Evolutionary conservation across 2,113 vertebrate genomes (phyloP).

Genomic region (Erythrocercus mccallii): DNA sequence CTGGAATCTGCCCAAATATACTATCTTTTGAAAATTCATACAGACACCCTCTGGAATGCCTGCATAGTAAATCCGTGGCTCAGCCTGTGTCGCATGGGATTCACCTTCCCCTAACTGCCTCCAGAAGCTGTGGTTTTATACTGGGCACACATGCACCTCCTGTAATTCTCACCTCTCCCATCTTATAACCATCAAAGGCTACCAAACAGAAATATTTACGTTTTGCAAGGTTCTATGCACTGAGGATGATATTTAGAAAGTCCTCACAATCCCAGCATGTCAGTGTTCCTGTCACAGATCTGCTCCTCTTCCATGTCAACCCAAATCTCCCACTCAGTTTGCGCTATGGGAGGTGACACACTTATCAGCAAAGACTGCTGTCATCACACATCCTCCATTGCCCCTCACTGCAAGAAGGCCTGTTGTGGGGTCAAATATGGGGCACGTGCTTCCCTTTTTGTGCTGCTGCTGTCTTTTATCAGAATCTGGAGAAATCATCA

Average conservation of each 20-base stretch:
- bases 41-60: background rate
- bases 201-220: background rate
- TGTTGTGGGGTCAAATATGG: background rate
- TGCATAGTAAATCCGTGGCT: background rate
- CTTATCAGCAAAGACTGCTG: background rate
- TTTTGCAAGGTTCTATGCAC: background rate
- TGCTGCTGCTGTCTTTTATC: background rate
- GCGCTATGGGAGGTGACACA: background rate
- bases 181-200: background rate
- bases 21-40: background rate
- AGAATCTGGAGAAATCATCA: background rate
- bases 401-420: background rate
- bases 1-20: background rate
- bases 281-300: background rate
- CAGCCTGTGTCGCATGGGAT: background rate
- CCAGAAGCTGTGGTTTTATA: background rate
- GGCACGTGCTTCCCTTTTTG: accelerated
- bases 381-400: background rate
- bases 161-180: background rate
- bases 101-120: background rate
- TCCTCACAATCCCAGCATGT: background rate
- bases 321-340: background rate
- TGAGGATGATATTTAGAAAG: background rate
- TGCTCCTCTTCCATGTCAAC: background rate
- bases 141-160: background rate